These are phyloP conservation scores for Pyrochroa serraticornis DNA, from an alignment of 2,888 invertebrate species.

Conservation along the genomic window DNA sequence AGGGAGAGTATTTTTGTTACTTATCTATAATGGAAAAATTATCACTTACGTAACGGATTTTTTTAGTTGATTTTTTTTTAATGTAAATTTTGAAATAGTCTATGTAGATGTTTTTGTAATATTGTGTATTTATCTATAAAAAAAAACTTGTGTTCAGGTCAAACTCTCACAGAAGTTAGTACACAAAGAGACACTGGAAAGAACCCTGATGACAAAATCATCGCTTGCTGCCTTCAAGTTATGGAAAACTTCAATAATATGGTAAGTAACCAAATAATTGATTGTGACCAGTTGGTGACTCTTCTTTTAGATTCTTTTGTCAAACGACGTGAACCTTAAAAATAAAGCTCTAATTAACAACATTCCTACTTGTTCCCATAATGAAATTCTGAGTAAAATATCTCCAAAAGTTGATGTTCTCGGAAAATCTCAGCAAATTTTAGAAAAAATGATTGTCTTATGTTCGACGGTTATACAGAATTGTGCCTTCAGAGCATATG, in stretches of 20 bases:
- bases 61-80: too few species aligned
- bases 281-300: not conserved
- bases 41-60: too few species aligned
- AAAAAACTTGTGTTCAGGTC: constrained; percentile 56
- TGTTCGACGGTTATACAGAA: constrained; percentile 56
- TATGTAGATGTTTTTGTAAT: not conserved
- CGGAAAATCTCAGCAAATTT: constrained; percentile 39
- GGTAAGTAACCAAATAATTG: constrained; percentile 52
- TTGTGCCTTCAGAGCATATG: constrained; percentile 65
- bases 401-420: constrained; percentile 25
- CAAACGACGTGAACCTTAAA: constrained; percentile 66
- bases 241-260: constrained; percentile 60
- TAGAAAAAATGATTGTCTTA: constrained; percentile 40
- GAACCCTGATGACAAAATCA: constrained; percentile 65
- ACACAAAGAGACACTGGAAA: constrained; percentile 63
- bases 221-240: constrained; percentile 65
- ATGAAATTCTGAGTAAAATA: constrained; percentile 43
- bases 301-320: constrained; percentile 61
- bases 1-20: too few species aligned
- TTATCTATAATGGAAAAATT: too few species aligned
- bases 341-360: constrained; percentile 63
- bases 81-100: too few species aligned
- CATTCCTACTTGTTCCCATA: constrained; percentile 49
- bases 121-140: constrained; percentile 32
- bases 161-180: constrained; percentile 63